A percentile compares a stretch with the other conserved stretches of the same genome.
These are phyloP conservation scores for Heterotilapia buettikoferi DNA, from an alignment of 2,113 vertebrate genomes.

Conservation along the genomic window DNA sequence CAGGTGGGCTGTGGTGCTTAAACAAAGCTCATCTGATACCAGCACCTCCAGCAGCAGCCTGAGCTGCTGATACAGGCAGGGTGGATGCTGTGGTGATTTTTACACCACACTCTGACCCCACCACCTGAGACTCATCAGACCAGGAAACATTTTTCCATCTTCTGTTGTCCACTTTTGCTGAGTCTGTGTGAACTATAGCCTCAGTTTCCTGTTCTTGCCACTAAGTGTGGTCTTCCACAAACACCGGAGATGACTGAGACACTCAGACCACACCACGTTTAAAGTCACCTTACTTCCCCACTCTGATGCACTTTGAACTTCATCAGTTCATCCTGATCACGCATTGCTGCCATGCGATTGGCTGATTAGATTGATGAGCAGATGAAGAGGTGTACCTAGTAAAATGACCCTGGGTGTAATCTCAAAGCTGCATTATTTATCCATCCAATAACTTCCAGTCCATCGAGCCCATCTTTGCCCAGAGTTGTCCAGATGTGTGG, in stretches of 20 bases:
- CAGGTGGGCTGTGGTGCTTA: not conserved
- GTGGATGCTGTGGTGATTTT: not conserved
- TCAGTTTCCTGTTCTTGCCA: not conserved
- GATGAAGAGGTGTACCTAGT: not conserved
- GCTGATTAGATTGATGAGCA: not conserved
- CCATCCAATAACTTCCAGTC: not conserved
- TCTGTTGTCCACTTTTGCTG: not conserved
- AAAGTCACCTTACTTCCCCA: not conserved
- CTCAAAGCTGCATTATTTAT: not conserved
- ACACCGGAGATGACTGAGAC: not conserved
- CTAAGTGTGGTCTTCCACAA: not conserved
- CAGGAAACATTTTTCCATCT: not conserved
- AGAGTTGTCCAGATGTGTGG: not conserved
- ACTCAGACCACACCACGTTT: not conserved
- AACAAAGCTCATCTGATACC: not conserved
- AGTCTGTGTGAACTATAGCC: not conserved
- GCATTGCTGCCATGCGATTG: not conserved
- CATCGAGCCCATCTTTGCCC: not conserved
- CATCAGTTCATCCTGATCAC: rapidly evolving
- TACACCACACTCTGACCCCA: not conserved
- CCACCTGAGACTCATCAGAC: not conserved
- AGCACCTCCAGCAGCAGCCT: not conserved
- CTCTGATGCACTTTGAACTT: not conserved
- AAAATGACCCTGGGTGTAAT: not conserved
- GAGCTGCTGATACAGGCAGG: not conserved